Conservation (phyloP, 2,888 invertebrate genomes). For the Formica aserva region DNA sequence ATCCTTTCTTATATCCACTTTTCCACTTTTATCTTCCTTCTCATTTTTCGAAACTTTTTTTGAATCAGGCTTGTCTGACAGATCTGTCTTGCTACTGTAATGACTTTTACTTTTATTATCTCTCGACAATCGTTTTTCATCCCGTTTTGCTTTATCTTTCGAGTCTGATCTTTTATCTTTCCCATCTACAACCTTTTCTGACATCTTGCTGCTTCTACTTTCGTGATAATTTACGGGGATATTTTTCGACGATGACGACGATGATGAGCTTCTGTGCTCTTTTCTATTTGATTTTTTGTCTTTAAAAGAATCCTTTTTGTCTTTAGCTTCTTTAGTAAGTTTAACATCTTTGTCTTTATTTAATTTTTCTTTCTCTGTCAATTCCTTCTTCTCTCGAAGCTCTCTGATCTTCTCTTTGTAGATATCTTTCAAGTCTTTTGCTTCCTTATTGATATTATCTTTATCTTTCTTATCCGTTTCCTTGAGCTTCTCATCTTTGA, state of each 20-base stretch:
- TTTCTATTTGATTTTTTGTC: constrained; percentile 80
- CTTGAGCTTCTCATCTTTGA: constrained; percentile 75
- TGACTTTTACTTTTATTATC: constrained; percentile 70
- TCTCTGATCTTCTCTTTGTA: constrained; percentile 85
- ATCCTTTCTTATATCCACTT: constrained; percentile 75
- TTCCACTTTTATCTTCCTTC: constrained; percentile 71
- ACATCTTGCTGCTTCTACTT: constrained; percentile 74
- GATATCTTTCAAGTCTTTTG: constrained; percentile 83
- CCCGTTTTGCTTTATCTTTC: constrained; percentile 77
- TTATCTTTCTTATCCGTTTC: constrained; percentile 80
- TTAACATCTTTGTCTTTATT: constrained; percentile 80
- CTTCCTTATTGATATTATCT: constrained; percentile 75
- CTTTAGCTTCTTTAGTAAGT: constrained; percentile 78
- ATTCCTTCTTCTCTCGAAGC: constrained; percentile 83
- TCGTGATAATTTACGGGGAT: constrained; percentile 78
- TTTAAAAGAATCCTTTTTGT: constrained; percentile 78
- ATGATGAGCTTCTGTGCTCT: constrained; percentile 75
- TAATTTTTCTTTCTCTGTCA: constrained; percentile 84
- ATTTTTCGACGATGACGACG: constrained; percentile 76
- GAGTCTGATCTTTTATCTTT: constrained; percentile 79
- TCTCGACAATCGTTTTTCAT: constrained; percentile 73
- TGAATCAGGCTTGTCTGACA: constrained; percentile 61
- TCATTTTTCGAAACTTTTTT: constrained; percentile 68
- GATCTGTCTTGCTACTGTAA: constrained; percentile 59
- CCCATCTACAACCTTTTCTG: constrained; percentile 70